These are phyloP conservation scores for Drosophila yooni DNA, from an alignment of 2,888 invertebrate species.

Conservation along the genomic window DNA sequence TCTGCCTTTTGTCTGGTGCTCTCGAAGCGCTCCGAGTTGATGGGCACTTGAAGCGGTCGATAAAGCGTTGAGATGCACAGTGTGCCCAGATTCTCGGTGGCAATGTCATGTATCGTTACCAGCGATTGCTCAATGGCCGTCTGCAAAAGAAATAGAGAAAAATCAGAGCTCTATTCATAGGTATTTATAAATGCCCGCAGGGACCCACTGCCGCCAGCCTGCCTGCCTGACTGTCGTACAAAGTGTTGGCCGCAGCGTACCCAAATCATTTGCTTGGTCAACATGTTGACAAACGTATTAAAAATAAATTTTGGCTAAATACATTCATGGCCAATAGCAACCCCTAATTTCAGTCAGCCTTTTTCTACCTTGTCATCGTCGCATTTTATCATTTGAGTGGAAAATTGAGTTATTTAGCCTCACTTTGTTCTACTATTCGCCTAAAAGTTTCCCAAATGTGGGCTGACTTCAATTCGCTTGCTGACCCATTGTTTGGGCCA, in stretches of 20 bases:
- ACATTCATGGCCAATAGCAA: constrained; percentile 44
- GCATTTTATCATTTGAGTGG: constrained; percentile 78
- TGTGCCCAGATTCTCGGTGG: constrained; percentile 89
- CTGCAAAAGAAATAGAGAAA: constrained; percentile 20
- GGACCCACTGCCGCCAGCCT: background rate
- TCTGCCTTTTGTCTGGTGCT: constrained; percentile 92
- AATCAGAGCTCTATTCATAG: constrained; percentile 25
- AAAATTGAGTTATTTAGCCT: constrained; percentile 76
- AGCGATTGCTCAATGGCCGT: constrained; percentile 88
- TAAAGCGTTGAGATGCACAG: constrained; percentile 90
- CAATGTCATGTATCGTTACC: constrained; percentile 91
- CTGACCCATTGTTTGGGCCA: constrained; percentile 23
- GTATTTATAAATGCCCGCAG: constrained; percentile 35
- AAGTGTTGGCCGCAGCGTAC: constrained; percentile 29
- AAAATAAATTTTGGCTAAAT: constrained; percentile 65
- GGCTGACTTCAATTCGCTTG: constrained; percentile 39
- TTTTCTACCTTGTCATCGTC: constrained; percentile 29
- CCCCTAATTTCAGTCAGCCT: constrained; percentile 2
- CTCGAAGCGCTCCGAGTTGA: constrained; percentile 90
- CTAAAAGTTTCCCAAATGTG: constrained; percentile 34
- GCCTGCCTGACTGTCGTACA: background rate
- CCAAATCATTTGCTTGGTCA: constrained; percentile 57
- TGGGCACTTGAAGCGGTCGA: constrained; percentile 89
- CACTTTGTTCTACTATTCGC: constrained; percentile 43
- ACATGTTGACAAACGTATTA: constrained; percentile 68